Percentiles rank a stretch among this genome's conserved stretches.
Conservation (phyloP, 1,140 invertebrate genomes). For the Thalassaphorura encarpata region DNA sequence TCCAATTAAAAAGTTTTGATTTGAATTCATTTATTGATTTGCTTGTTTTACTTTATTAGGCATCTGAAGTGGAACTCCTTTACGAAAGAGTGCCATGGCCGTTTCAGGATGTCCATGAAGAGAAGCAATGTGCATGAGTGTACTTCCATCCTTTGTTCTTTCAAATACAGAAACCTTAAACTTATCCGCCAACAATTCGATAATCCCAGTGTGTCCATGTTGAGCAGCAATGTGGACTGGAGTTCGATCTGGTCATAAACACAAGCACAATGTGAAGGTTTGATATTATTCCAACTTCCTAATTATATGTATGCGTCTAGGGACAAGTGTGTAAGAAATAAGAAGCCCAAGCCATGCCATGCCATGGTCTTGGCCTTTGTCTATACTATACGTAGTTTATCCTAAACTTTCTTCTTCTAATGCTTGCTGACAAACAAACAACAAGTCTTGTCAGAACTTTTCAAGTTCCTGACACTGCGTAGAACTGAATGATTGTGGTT, state of each 20-base stretch:
- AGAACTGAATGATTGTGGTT: no score
- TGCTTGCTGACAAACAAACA: no score
- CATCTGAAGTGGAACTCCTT: conserved; percentile 98
- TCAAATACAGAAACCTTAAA: conserved; percentile 93
- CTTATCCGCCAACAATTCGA: conserved; percentile 93
- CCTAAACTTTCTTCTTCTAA: no score
- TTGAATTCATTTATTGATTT: background rate
- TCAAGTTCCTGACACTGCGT: no score
- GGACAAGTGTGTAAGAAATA: no score
- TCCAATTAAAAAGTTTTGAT: no score
- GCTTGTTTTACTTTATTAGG: conserved; percentile 72
- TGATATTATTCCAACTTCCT: no score
- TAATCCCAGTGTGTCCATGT: conserved; percentile 86
- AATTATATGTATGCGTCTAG: no score
- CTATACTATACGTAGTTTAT: no score
- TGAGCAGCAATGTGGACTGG: conserved; percentile 81
- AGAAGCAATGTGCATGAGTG: conserved; percentile 95
- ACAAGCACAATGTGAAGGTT: background rate
- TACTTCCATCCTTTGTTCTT: conserved; percentile 92
- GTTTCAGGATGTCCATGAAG: conserved; percentile 94
- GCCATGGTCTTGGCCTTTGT: no score
- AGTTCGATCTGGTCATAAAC: conserved; percentile 24
- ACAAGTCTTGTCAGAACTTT: no score
- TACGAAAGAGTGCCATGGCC: conserved; percentile 96
- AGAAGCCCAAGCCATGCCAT: no score